Evolutionary conservation across 2,888 invertebrate species (phyloP).

Genomic region (Phragmatobia fuliginosa): DNA sequence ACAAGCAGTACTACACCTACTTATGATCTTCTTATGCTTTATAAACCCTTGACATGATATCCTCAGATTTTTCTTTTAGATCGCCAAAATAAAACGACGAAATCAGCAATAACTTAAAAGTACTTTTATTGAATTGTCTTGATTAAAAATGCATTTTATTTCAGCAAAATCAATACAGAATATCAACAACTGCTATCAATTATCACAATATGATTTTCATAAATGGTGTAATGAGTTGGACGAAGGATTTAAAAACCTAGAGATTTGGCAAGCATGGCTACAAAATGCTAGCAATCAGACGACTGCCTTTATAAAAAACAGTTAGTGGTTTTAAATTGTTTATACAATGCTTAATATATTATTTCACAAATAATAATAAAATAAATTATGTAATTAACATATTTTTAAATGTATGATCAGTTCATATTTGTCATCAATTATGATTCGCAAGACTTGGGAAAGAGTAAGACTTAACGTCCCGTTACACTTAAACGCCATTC

Average conservation of each 20-base stretch:
- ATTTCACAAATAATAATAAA: not conserved
- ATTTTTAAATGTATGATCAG: too few relatives aligned
- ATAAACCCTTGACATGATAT: not conserved
- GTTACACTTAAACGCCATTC: too few relatives aligned
- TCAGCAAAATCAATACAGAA: slow-evolving; percentile 42
- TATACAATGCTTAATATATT: not conserved
- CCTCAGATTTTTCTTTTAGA: too few relatives aligned
- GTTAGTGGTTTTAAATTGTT: slow-evolving; percentile 36
- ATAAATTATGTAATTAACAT: too few relatives aligned
- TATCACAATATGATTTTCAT: slow-evolving; percentile 49
- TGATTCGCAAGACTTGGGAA: too few relatives aligned
- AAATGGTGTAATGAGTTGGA: slow-evolving; percentile 70
- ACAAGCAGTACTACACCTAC: not conserved
- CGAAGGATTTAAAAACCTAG: slow-evolving; percentile 63
- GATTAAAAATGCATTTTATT: too few relatives aligned
- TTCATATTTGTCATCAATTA: too few relatives aligned
- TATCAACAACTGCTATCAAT: not conserved
- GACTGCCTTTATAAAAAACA: slow-evolving; percentile 51
- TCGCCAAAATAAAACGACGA: too few relatives aligned
- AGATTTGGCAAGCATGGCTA: slow-evolving; percentile 74
- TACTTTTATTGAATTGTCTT: too few relatives aligned
- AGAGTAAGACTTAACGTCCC: too few relatives aligned
- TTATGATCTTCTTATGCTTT: not conserved
- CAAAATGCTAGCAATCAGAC: slow-evolving; percentile 58
- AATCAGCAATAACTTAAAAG: not conserved